Evolutionary conservation across 1,140 invertebrate species (phyloP).

Genomic region (Diachasma alloeum): DNA sequence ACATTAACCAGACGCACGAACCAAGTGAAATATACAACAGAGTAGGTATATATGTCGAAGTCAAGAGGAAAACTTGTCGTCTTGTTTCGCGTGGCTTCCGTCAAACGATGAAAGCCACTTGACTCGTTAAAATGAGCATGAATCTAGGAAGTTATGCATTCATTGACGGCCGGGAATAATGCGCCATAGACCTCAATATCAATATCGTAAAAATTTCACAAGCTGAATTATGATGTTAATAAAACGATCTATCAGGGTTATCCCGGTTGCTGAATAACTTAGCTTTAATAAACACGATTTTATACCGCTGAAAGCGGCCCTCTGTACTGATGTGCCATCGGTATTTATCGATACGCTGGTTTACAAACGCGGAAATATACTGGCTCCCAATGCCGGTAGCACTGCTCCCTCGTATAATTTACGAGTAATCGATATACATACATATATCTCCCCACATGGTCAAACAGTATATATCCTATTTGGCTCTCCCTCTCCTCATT

Average conservation of each 20-base stretch:
- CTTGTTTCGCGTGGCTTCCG: not conserved
- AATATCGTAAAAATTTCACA: not conserved
- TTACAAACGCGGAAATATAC: constrained; percentile 5
- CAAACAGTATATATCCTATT: not conserved
- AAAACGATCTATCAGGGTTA: not conserved
- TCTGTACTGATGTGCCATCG: constrained; percentile 5
- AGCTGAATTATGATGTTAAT: not conserved
- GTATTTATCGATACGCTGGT: constrained; percentile 7
- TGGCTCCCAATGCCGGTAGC: not conserved
- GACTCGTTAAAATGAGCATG: not conserved
- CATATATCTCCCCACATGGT: not conserved
- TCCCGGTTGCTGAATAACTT: not conserved
- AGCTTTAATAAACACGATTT: not conserved
- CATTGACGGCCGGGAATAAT: not conserved
- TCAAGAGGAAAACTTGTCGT: not conserved
- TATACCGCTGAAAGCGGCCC: constrained; percentile 1
- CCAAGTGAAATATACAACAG: not conserved
- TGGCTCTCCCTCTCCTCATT: not conserved
- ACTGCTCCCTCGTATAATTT: constrained; percentile 28
- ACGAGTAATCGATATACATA: constrained; percentile 20
- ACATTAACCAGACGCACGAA: constrained; percentile 41
- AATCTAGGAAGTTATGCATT: not conserved
- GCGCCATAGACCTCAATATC: not conserved
- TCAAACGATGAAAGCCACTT: not conserved
- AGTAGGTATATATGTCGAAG: not conserved